A percentile compares a stretch with the other conserved stretches of the same genome.
Conservation (phyloP, 2,113 vertebrate species). For the Lepus americanus region DNA sequence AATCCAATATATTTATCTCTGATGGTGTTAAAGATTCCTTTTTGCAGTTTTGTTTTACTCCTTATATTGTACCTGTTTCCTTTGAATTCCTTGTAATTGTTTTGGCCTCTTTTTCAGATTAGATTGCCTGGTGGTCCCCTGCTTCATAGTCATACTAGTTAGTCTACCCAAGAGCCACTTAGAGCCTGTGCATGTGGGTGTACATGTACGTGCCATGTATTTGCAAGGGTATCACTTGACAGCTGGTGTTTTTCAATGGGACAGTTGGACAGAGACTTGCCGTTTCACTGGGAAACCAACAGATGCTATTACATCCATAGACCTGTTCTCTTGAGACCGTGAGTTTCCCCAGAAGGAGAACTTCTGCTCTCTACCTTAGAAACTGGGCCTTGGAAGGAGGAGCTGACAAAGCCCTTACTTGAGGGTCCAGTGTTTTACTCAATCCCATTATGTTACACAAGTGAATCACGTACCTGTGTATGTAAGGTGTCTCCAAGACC, state of each 20-base stretch:
- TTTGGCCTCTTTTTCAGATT: slow-evolving; percentile 32
- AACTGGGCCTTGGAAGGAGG: not conserved
- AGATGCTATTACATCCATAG: not conserved
- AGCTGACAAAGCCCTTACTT: not conserved
- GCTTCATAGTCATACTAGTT: not conserved
- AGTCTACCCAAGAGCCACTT: not conserved
- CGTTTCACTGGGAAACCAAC: not conserved
- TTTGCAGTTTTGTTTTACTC: not conserved
- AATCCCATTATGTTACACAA: not conserved
- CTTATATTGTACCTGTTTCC: not conserved
- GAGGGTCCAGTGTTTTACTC: not conserved
- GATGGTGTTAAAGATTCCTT: not conserved
- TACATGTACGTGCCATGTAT: too few species aligned
- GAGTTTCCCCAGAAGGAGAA: not conserved
- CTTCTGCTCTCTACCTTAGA: not conserved
- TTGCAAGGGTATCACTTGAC: not conserved
- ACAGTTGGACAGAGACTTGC: not conserved
- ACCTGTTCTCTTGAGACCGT: slow-evolving; percentile 13
- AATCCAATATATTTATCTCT: not conserved
- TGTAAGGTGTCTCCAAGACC: not conserved
- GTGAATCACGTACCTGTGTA: not conserved
- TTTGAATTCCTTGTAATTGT: slow-evolving; percentile 12
- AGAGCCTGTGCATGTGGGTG: not conserved
- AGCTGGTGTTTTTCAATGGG: not conserved
- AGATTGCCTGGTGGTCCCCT: not conserved